Percentiles rank a stretch among this genome's conserved stretches.
These are phyloP conservation scores for Falco columbarius DNA, from an alignment of 2,797 vertebrate genomes.

Conservation along the genomic window DNA sequence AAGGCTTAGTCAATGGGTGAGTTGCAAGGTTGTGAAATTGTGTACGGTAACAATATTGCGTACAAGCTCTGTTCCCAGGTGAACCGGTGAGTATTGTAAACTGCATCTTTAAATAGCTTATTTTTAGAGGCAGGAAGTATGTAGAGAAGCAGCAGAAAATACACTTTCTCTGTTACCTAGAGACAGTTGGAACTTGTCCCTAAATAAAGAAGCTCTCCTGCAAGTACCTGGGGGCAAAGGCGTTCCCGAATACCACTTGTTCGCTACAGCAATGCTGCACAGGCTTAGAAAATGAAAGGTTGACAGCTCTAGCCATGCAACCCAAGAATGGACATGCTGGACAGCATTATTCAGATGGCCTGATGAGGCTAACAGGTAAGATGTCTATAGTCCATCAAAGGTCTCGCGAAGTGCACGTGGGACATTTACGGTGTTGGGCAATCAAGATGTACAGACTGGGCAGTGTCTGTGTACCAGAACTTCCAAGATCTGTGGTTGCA, in stretches of 20 bases:
- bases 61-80: not conserved
- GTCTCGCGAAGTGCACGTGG: fast-evolving
- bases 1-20: not conserved
- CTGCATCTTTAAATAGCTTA: not conserved
- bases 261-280: not conserved
- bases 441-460: not conserved
- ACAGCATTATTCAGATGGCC: fast-evolving
- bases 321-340: not conserved
- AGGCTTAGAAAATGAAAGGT: not conserved
- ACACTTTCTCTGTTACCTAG: slow-evolving; percentile 37
- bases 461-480: not conserved
- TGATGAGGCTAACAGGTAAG: not conserved
- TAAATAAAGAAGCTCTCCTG: not conserved
- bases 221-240: not conserved
- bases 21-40: not conserved
- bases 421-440: fast-evolving
- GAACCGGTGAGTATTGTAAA: not conserved
- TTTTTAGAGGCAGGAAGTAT: slow-evolving; percentile 32
- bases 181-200: not conserved
- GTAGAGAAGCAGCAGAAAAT: slow-evolving; percentile 5
- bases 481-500: not conserved
- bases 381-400: fast-evolving
- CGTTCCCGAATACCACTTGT: not conserved
- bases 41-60: not conserved
- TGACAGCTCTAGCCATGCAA: not conserved